Base-by-base conservation (phyloP, 2,888 invertebrate species). In the Pseudococcus viburni region DNA sequence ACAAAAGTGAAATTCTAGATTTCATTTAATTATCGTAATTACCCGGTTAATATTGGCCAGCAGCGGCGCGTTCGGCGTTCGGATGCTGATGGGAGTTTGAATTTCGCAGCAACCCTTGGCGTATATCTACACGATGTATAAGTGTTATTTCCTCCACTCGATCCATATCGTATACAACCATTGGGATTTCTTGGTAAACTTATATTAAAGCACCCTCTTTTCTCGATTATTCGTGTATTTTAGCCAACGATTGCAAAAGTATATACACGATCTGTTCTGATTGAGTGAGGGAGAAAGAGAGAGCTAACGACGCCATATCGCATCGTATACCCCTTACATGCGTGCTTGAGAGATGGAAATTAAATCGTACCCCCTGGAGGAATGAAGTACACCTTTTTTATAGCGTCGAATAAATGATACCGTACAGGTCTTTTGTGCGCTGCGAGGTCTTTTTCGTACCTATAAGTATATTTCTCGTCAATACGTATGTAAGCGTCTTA, bases 1-100 rank as follows among this genome's bases (percentile, higher is more conserved):
- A 80, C 80, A 39, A 80, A 80, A 80, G 80, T 80, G 42, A 80
- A 80, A 80, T 42, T 42, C 80, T 80, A 73, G 17, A 64, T 73
- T 86, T 86, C 48, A 86, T 86, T 86, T 46, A 86, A 86, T 86
- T 86, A 86, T 73, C 48, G 86, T 86, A 86, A 86, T 86, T 86
- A 86, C 86, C 73, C 86, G 33, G 68, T 39, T 68, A 68, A 68
- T 86, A 55, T 85, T 33, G 64, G 86, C 19, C 85, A 39, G 73
- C 46, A 22, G 59, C 19, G 6, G 68, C 64, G 39, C 26, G 8
- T 46, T 33, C 26, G 26, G 46, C 46, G 1, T 51, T 59, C 19
- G 19, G 7, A 59, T 59, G 19, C 59, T 59, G 59, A 11, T 12
- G 59, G 11, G 59, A 59, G 64, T 68, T 86, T 86, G 64, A 68